Evolutionary conservation across 2,888 invertebrate species (phyloP).

Genomic region (Ligdia adustata): DNA sequence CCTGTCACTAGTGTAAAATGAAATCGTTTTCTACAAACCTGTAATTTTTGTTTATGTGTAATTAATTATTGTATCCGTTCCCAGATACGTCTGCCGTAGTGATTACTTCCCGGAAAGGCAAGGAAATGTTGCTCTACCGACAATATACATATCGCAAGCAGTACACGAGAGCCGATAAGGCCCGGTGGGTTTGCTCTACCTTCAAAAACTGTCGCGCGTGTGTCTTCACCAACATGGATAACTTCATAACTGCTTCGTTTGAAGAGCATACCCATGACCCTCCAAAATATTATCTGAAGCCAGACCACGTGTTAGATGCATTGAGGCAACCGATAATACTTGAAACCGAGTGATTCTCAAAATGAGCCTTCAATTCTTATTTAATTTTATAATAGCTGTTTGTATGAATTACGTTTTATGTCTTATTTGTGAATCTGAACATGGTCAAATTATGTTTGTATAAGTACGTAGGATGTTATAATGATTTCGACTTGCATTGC

Average conservation of each 20-base stretch:
- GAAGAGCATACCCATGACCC: slow-evolving; percentile 69
- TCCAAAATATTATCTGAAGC: slow-evolving; percentile 72
- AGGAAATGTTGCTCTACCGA: slow-evolving; percentile 69
- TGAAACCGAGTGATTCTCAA: slow-evolving; percentile 53
- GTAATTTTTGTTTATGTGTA: too few relatives aligned
- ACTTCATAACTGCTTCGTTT: slow-evolving; percentile 57
- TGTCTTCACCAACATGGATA: slow-evolving; percentile 63
- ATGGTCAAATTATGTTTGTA: too few relatives aligned
- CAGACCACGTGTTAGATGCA: slow-evolving; percentile 62
- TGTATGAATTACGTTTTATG: too few relatives aligned
- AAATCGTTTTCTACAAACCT: too few relatives aligned
- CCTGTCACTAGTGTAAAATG: too few relatives aligned
- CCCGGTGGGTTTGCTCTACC: slow-evolving; percentile 74
- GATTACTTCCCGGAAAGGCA: slow-evolving; percentile 74
- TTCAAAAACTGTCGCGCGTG: slow-evolving; percentile 68
- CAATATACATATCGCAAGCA: slow-evolving; percentile 72
- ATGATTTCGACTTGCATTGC: too few relatives aligned
- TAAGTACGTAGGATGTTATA: too few relatives aligned
- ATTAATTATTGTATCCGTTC: too few relatives aligned
- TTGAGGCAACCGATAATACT: slow-evolving; percentile 56
- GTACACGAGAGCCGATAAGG: slow-evolving; percentile 51
- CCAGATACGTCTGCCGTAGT: slow-evolving; percentile 66
- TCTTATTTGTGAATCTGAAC: too few relatives aligned
- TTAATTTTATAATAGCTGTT: too few relatives aligned
- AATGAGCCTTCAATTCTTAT: too few relatives aligned